Evolutionary conservation across 2,888 invertebrate genomes (phyloP), one percentile per base, ranked within the genome.

Genomic region (Theodoxus fluviatilis): DNA sequence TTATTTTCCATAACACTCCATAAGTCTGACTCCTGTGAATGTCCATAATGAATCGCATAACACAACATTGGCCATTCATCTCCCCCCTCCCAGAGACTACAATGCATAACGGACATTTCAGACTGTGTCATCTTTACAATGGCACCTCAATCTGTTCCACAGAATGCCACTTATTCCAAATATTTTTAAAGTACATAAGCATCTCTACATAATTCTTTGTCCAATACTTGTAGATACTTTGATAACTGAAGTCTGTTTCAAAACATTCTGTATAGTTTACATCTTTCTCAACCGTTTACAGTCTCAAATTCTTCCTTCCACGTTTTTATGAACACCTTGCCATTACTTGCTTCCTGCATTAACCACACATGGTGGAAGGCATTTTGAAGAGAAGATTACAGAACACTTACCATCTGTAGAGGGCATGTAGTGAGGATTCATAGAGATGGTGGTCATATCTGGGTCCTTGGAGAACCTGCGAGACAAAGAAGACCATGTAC

Each of bases 351-450:
- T n/a, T n/a, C n/a, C n/a, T n/a, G n/a, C n/a, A n/a, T n/a, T 55
- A 9, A 9, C 7, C 22, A 55, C 12, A 18, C 12, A 18, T 22
- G 15, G 22, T 9, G 22, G 7, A 55, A 9, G 12, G 12, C 22
- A 18, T 22, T 18, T 18, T 65, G 31, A 65, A 9, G 22, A 65
- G 4, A 37, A 9, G 7, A n/a, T 40, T 38, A 40, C 9, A 61
- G 9, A 25, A 18, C n/a, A 47, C 68, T 71, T 68, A 74, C 74
- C 47, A 66, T 68, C 73, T 57, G 67, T 73, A 61, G 76, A 74
- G 12, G 74, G 74, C 52, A 75, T 67, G 49, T 76, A 76, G 43
- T 72, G 70, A 38, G 71, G 68, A 67, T 76, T 76, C 15, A 64
- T 71, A 12, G 76, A 75, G 47, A 74, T 75, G 9, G 72, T 73